phyloP scores from a whole-genome alignment of 2,797 vertebrate species.

The Adelosebastes latens region DNA sequence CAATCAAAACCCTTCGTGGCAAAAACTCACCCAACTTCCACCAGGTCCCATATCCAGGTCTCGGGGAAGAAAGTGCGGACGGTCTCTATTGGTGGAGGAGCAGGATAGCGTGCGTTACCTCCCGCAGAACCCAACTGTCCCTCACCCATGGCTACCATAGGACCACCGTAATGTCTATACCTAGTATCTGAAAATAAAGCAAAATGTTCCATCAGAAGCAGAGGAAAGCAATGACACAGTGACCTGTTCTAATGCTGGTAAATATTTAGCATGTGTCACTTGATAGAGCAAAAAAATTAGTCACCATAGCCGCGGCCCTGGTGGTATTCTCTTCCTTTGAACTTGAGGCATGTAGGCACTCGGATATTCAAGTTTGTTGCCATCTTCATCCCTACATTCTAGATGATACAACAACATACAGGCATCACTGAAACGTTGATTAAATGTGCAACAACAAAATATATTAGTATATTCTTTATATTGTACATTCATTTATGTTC shows the following conservation, averaged over 20 bases:
- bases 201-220: background rate
- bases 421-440: background rate
- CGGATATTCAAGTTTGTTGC: slow-evolving; percentile 68
- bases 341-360: slow-evolving; percentile 61
- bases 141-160: too few relatives aligned
- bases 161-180: too few relatives aligned
- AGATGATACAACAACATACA: slow-evolving; percentile 4
- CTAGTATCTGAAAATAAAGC: background rate
- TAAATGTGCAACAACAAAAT: background rate
- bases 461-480: background rate
- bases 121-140: too few relatives aligned
- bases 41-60: slow-evolving; percentile 82
- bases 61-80: slow-evolving; percentile 77
- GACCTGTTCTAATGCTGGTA: background rate
- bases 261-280: background rate
- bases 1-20: too few relatives aligned
- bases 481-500: too few relatives aligned
- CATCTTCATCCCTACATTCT: slow-evolving; percentile 78
- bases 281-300: background rate
- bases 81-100: slow-evolving; percentile 30
- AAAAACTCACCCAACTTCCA: slow-evolving; percentile 75
- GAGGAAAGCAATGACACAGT: background rate
- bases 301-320: rapidly evolving
- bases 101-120: too few relatives aligned
- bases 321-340: slow-evolving; percentile 57